These are phyloP conservation scores for Stenolophus ochropezus DNA, from an alignment of 2,888 invertebrate genomes.

Conservation along the genomic window DNA sequence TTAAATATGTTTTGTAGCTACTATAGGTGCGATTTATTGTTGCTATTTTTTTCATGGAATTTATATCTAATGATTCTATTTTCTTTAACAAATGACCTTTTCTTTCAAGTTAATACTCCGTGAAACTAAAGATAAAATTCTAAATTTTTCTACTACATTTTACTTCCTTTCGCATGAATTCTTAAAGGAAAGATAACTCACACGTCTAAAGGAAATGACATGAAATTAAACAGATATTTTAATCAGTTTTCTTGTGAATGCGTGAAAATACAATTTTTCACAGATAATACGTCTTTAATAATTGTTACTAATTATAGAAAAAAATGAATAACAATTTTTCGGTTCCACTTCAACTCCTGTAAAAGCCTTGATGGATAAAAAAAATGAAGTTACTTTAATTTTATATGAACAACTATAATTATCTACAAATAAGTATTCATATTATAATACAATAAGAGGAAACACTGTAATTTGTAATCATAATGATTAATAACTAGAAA, in stretches of 20 bases:
- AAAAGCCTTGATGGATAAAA: too few species aligned
- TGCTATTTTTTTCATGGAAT: too few species aligned
- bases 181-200: not conserved
- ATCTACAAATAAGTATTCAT: too few species aligned
- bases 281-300: not conserved
- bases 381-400: too few species aligned
- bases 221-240: slow-evolving; percentile 13
- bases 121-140: slow-evolving; percentile 16
- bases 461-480: too few species aligned
- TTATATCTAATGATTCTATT: not conserved
- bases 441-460: too few species aligned
- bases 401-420: too few species aligned
- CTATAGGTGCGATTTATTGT: too few species aligned
- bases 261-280: not conserved
- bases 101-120: not conserved
- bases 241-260: not conserved
- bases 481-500: too few species aligned
- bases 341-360: too few species aligned
- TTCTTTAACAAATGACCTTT: slow-evolving; percentile 9
- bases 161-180: slow-evolving; percentile 23
- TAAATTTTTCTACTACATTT: slow-evolving; percentile 8
- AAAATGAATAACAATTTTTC: too few species aligned
- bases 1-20: too few species aligned
- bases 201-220: slow-evolving; percentile 33
- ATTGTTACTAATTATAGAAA: not conserved